Percentiles rank a stretch among this genome's conserved stretches.
Evolutionary conservation across 2,797 vertebrate species (phyloP).

Genomic region (Myripristis jacobus): DNA sequence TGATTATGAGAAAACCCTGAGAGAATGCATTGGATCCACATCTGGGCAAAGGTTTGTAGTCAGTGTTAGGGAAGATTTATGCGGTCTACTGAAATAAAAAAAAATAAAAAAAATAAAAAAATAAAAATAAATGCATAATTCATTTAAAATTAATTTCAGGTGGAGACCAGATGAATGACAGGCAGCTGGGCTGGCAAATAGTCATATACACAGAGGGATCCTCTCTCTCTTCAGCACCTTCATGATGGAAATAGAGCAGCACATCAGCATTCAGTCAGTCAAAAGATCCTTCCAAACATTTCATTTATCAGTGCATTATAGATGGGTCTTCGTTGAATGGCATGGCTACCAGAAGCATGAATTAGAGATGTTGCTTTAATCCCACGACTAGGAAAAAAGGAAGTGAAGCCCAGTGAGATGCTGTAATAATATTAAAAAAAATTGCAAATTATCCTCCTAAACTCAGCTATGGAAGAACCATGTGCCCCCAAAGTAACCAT

Average conservation of each 20-base stretch:
- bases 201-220: slow-evolving; percentile 28
- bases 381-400: slow-evolving; percentile 25
- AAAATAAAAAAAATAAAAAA: too few species aligned
- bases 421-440: slow-evolving; percentile 1
- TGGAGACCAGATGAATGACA: background rate
- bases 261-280: slow-evolving; percentile 46
- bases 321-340: slow-evolving; percentile 46
- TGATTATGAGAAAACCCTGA: too few species aligned
- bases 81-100: too few species aligned
- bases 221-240: slow-evolving; percentile 37
- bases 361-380: slow-evolving; percentile 48
- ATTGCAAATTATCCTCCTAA: slow-evolving; percentile 49
- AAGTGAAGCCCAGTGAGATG: background rate
- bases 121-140: too few species aligned
- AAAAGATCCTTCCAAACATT: slow-evolving; percentile 41
- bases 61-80: too few species aligned
- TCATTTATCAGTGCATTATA: slow-evolving; percentile 47
- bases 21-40: too few species aligned
- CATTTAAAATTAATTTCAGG: too few species aligned
- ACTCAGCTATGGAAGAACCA: slow-evolving; percentile 44
- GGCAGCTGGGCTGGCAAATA: background rate
- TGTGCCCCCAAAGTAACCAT: slow-evolving; percentile 37
- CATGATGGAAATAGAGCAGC: slow-evolving; percentile 54
- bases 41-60: too few species aligned
- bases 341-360: slow-evolving; percentile 34